Percentiles rank a stretch among this genome's conserved stretches.
These are phyloP conservation scores for Bombus waltoni DNA, from an alignment of 1,140 invertebrate genomes.

Conservation along the genomic window DNA sequence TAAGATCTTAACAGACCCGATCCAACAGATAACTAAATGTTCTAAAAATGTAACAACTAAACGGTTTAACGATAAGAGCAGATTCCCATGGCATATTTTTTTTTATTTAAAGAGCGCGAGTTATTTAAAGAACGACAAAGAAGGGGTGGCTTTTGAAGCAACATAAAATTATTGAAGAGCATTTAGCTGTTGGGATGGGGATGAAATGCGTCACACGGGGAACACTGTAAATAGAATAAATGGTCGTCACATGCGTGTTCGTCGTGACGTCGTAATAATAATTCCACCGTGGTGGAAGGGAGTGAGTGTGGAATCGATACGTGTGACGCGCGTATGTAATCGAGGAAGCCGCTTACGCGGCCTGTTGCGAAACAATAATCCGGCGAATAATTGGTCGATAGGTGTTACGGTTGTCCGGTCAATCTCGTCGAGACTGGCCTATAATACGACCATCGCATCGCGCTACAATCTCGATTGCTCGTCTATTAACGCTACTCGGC, in stretches of 20 bases:
- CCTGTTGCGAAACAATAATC: constrained; percentile 65
- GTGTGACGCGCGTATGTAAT: constrained; percentile 26
- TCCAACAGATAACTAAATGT: neutral
- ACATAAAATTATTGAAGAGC: neutral
- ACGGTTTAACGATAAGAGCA: neutral
- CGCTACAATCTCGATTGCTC: constrained; percentile 42
- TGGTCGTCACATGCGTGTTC: constrained; percentile 13
- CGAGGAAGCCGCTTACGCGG: constrained; percentile 57
- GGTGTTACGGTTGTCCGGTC: constrained; percentile 53
- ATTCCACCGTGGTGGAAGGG: neutral
- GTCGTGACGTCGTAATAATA: constrained; percentile 32
- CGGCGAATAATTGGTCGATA: constrained; percentile 63
- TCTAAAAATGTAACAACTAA: neutral
- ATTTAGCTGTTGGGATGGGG: constrained; percentile 19
- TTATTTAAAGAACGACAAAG: constrained; percentile 2
- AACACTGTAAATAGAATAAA: neutral
- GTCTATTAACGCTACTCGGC: constrained; percentile 23
- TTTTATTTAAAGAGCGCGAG: neutral
- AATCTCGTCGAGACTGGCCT: constrained; percentile 11
- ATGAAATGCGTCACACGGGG: neutral
- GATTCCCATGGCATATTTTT: neutral
- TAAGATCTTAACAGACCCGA: neutral
- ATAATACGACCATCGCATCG: constrained; percentile 33
- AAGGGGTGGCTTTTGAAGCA: neutral
- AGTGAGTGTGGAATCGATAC: constrained; percentile 22